Base-by-base conservation (phyloP, 2,888 invertebrate genomes). In the Nomada ferruginata region DNA sequence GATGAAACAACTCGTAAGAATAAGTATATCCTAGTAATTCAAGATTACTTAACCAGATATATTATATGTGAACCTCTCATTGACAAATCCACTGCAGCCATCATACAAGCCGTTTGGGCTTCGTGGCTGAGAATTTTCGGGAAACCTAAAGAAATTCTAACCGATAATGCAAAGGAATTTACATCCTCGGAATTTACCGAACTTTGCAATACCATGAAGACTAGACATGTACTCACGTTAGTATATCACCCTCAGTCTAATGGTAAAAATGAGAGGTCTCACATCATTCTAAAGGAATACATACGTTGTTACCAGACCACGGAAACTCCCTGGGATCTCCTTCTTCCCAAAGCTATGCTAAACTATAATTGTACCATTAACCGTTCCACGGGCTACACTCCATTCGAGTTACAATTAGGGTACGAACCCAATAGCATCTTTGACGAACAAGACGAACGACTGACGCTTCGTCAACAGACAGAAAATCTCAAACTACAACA, bases 61-160 rank as follows among this genome's bases (percentile, higher is more conserved):
- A 5, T 74, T 0, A 65, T 74, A 15, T 74, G 73, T 11, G 65
- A 65, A 65, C 73, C 65, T 0, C 10, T 74, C 18, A 65, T 47
- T 0, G 73, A 65, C 3, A 65, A 65, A 65, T 66, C 55, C 0
- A 69, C 69, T 0, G 69, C 76, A 63, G 66, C 66, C 36, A 66
- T 74, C 18, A 66, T 66, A 74, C 74, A 66, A 66, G 74, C 66
- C 66, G 2, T 66, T 15, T 66, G 74, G 66, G 60, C 66, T 60
- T 73, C 64, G 0, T 73, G 66, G 66, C 36, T 66, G 2, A 26
- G 66, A 7, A 66, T 66, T 13, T 66, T 66, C 18, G 66, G 66
- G 0, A 66, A 66, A 15, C 66, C 66, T 0, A 66, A 66, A 15
- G 53, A 71, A 10, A 73, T 73, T 2, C 1, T 73, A n/a, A 63